Evolutionary conservation across 2,113 vertebrate species (phyloP).

Genomic region (Scatophagus argus): DNA sequence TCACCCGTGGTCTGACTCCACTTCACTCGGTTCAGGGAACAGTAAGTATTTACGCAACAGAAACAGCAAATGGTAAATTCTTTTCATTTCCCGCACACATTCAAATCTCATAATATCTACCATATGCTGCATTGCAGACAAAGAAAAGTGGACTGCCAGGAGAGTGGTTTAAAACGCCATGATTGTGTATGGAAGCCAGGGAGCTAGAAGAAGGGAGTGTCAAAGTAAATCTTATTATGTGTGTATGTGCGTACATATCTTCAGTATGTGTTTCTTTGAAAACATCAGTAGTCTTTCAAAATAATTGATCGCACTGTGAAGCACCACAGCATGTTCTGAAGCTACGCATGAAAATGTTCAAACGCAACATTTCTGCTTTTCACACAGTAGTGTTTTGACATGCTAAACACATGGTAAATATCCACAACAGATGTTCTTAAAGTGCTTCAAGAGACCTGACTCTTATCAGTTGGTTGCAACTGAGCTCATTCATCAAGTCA

Average conservation of each 20-base stretch:
- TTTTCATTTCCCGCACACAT: conserved; percentile 69
- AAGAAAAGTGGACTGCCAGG: conserved; percentile 40
- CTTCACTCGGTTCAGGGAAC: conserved; percentile 50
- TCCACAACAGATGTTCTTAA: conserved; percentile 15
- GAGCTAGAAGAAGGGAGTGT: conserved; percentile 32
- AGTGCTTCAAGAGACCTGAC: conserved; percentile 12
- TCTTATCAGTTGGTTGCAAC: neutral
- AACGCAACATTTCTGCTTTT: conserved; percentile 8
- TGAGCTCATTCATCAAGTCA: conserved; percentile 16
- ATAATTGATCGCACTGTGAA: conserved; percentile 16
- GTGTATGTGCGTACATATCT: conserved; percentile 19
- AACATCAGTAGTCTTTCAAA: conserved; percentile 35
- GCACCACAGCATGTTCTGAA: neutral
- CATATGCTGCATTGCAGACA: conserved; percentile 70
- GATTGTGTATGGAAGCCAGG: conserved; percentile 31
- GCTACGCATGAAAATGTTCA: neutral
- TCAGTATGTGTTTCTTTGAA: conserved; percentile 23
- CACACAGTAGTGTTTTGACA: conserved; percentile 10
- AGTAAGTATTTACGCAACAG: conserved; percentile 67
- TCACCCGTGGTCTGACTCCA: conserved; percentile 51
- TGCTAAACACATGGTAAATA: conserved; percentile 28
- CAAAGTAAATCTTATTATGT: conserved; percentile 55
- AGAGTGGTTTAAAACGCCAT: conserved; percentile 45
- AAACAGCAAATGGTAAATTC: conserved; percentile 66
- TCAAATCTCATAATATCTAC: conserved; percentile 71